Base-by-base conservation (phyloP, 2,888 invertebrate species). In the Melikaiella ostensackeni region DNA sequence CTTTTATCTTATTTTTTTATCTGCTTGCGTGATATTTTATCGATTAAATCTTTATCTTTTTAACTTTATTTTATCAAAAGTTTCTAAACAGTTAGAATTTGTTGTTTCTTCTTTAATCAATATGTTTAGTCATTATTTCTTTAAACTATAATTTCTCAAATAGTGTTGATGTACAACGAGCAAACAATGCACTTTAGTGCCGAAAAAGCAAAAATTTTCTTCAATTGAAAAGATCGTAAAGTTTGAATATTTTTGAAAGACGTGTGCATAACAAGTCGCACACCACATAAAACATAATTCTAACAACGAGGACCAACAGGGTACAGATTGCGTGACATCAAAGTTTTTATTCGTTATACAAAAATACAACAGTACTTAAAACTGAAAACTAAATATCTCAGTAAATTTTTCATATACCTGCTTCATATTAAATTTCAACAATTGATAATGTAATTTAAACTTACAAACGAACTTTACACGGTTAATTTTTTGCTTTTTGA, bases 251-350 rank as follows among this genome's bases (percentile, higher is more conserved):
- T 70, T 70, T 50, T n/a, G n/a, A 50, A 70, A 70, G 46, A 70
- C 70, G 50, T 70, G 66, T 46, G 66, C 42, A 70, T 70, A 24
- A 70, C 66, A 70, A 38, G 11, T 46, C 30, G 50, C 46, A 70
- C 70, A 70, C n/a, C 16, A 66, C 38, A 64, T 42, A 19, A 42
- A 16, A 66, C 24, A 66, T 16, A 19, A 16, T 42, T 19, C 16
- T 3, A 70, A 70, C 70, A 70, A 70, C 70, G 70, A 70, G 70
- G 70, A 70, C 50, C 70, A 70, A 70, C 70, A 70, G 70, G 50
- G 50, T 70, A 70, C 70, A 70, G 27, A 30, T 30, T 70, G 27
- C 70, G 70, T 70, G 46, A 70, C 70, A n/a, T 50, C 46, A 11
- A 42, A 38, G 33, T 63, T 66, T 50, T 70, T 50, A 50, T 50